These are phyloP conservation scores for Chrysolina oricalcia DNA, from an alignment of 2,888 invertebrate species.

Conservation along the genomic window DNA sequence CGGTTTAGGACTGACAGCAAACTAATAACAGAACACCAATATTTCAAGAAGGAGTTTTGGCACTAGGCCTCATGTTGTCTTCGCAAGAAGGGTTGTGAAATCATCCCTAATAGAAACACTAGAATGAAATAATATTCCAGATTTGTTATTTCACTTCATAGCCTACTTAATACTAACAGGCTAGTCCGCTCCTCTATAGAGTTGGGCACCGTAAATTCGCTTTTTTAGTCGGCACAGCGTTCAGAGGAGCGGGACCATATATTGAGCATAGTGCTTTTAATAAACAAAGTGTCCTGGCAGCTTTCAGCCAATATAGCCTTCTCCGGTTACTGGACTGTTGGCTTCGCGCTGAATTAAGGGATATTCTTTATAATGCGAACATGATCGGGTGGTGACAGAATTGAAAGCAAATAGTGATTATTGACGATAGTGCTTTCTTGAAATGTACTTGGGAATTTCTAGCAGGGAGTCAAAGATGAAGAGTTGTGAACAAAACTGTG, in stretches of 20 bases:
- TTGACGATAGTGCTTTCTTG: background rate
- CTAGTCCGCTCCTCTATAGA: background rate
- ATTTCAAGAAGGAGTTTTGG: no score
- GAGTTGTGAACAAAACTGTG: no score
- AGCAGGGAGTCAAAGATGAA: no score
- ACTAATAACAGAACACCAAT: no score
- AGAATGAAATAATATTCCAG: no score
- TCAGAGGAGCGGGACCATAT: slow-evolving; percentile 56
- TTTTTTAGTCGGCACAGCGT: slow-evolving; percentile 55
- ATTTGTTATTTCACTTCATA: background rate
- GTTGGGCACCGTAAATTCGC: slow-evolving; percentile 51
- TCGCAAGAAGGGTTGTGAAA: no score
- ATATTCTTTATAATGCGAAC: slow-evolving; percentile 28
- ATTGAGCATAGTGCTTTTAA: slow-evolving; percentile 56
- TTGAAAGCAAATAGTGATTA: background rate
- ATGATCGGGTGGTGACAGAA: slow-evolving; percentile 19
- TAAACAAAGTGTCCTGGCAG: slow-evolving; percentile 58
- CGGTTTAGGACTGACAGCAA: no score
- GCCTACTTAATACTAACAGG: background rate
- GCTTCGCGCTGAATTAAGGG: slow-evolving; percentile 51
- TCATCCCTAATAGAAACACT: no score
- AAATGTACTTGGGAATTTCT: no score
- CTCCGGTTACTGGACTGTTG: slow-evolving; percentile 48
- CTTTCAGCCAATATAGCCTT: slow-evolving; percentile 55
- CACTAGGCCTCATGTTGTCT: no score